Percentiles rank a stretch among this genome's conserved stretches.
Conservation (phyloP, 1,140 invertebrate species). For the Camponotus pennsylvanicus region DNA sequence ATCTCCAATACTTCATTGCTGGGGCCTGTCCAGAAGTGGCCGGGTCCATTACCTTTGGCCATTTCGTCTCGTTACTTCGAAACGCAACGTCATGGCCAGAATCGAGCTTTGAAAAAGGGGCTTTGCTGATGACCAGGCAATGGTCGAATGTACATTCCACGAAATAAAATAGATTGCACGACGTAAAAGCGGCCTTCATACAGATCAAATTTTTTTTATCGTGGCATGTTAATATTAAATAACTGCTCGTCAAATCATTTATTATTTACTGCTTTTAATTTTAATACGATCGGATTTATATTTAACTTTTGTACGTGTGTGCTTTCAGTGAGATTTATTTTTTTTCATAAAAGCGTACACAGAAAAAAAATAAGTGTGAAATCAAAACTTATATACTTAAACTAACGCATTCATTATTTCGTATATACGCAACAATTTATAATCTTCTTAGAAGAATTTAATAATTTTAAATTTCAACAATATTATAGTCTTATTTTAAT, state of each 20-base stretch:
- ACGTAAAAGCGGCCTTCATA: constrained; percentile 31
- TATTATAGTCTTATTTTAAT: no score
- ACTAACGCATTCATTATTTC: no score
- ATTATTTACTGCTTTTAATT: not conserved
- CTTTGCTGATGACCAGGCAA: constrained; percentile 7
- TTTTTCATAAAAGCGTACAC: not conserved
- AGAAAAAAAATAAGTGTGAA: not conserved
- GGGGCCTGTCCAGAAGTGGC: constrained; percentile 57
- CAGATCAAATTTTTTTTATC: not conserved
- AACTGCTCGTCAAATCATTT: constrained; percentile 6
- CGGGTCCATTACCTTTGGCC: constrained; percentile 61
- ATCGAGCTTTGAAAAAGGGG: constrained; percentile 32
- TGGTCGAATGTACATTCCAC: constrained; percentile 15
- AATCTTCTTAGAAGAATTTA: no score
- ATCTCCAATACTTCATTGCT: constrained; percentile 70
- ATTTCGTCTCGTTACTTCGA: constrained; percentile 71
- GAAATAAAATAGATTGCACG: constrained; percentile 40
- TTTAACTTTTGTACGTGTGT: not conserved
- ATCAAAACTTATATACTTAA: no score
- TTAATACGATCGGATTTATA: not conserved
- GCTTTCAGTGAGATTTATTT: not conserved
- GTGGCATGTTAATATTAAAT: not conserved
- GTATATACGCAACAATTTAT: no score
- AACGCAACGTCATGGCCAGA: constrained; percentile 47
- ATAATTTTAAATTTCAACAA: no score